These are phyloP conservation scores for Diacarnus erythraeanus DNA, from an alignment of 37 sponge, comb jelly and placozoan species.

Conservation along the genomic window DNA sequence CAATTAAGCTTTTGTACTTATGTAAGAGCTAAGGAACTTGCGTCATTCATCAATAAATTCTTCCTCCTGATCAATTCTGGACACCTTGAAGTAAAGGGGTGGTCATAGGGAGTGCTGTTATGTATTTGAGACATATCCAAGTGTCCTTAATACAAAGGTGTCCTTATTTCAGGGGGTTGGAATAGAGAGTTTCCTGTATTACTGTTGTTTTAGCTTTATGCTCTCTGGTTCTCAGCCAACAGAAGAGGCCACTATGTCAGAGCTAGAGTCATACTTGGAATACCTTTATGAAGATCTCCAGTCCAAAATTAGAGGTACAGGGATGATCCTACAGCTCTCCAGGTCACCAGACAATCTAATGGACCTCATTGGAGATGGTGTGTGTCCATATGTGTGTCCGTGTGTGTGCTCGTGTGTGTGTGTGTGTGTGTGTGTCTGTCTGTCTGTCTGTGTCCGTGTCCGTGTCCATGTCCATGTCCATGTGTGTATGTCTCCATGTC, in stretches of 20 bases:
- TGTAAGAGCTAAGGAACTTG: too few species aligned
- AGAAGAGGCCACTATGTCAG: conserved; percentile 79
- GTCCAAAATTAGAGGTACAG: conserved; percentile 80
- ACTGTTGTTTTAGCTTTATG: not conserved
- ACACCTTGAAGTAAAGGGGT: too few species aligned
- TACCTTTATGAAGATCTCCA: conserved; percentile 85
- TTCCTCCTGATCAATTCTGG: too few species aligned
- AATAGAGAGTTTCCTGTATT: too few species aligned
- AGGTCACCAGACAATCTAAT: conserved; percentile 93
- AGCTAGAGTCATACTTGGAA: conserved; percentile 86
- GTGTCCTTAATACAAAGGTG: too few species aligned
- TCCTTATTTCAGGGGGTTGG: too few species aligned
- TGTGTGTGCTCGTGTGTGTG: not conserved
- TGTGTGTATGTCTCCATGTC: too few species aligned
- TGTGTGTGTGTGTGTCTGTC: not conserved
- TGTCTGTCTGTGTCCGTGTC: not conserved
- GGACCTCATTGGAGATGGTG: conserved; percentile 76
- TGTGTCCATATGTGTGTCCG: not conserved
- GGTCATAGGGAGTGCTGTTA: too few species aligned
- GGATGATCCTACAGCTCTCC: conserved; percentile 88
- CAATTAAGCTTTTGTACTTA: too few species aligned
- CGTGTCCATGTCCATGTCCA: too few species aligned
- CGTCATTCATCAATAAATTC: too few species aligned
- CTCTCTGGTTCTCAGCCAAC: conserved; percentile 18
- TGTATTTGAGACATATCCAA: too few species aligned